These are phyloP conservation scores for Andrena praecox DNA, from an alignment of 2,888 invertebrate genomes.

Conservation along the genomic window DNA sequence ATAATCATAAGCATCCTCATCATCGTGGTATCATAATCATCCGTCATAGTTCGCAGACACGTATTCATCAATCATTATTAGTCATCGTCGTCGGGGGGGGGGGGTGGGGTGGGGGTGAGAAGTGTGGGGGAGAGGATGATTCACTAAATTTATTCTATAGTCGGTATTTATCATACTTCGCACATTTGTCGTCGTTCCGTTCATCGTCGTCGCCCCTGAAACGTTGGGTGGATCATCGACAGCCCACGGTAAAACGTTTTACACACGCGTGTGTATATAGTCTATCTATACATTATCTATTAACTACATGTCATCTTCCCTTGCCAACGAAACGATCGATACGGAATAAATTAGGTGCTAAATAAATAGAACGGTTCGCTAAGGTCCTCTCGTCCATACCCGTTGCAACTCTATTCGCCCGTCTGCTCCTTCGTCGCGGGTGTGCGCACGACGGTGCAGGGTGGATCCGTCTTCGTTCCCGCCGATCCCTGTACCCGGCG, in stretches of 20 bases:
- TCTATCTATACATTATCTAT: slow-evolving; percentile 14
- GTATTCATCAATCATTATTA: slow-evolving; percentile 35
- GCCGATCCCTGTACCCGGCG: background rate
- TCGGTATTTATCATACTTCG: slow-evolving; percentile 1
- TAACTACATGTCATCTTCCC: slow-evolving; percentile 10
- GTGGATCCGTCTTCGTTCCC: too few species aligned
- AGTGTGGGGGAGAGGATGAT: background rate
- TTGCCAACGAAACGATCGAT: slow-evolving; percentile 58
- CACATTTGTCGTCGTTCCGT: background rate
- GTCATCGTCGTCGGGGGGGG: background rate
- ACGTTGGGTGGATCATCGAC: slow-evolving; percentile 10
- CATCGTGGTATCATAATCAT: slow-evolving; percentile 31
- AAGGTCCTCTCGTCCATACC: slow-evolving; percentile 46
- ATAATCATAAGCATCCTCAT: slow-evolving; percentile 33
- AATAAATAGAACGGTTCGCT: slow-evolving; percentile 72
- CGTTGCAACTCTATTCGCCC: slow-evolving; percentile 11
- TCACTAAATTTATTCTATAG: slow-evolving; percentile 39
- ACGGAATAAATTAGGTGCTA: slow-evolving; percentile 72
- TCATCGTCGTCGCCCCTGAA: background rate
- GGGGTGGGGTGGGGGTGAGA: background rate
- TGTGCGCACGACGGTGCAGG: background rate
- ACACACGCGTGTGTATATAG: slow-evolving; percentile 1
- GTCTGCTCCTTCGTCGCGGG: background rate
- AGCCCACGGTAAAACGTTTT: slow-evolving; percentile 6
- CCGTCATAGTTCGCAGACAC: slow-evolving; percentile 32